A percentile compares a stretch with the other conserved stretches of the same genome.
phyloP scores from a whole-genome alignment of 2,113 vertebrate genomes.

The Hemiprocne comata region DNA sequence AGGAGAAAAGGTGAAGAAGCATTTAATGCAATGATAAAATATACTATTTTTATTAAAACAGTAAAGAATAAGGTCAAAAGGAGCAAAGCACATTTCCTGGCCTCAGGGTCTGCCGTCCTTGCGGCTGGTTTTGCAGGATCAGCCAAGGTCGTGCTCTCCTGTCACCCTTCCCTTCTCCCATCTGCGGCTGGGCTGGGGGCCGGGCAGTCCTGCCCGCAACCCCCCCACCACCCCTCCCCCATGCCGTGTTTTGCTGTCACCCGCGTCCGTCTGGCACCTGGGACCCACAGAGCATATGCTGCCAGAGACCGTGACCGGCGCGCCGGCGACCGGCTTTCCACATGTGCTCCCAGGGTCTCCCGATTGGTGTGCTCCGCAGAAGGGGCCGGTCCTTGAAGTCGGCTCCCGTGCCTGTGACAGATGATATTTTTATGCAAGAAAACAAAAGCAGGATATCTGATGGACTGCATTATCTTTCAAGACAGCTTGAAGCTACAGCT shows the following conservation, averaged over 20 bases:
- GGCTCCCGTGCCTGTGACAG: constrained; percentile 62
- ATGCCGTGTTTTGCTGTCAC: neutral
- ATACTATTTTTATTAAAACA: neutral
- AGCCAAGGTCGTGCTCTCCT: neutral
- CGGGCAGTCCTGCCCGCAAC: neutral
- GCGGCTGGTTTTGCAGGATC: neutral
- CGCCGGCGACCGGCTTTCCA: constrained; percentile 29
- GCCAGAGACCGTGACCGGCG: neutral
- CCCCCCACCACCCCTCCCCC: no score
- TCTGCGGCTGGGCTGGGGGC: neutral
- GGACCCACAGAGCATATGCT: neutral
- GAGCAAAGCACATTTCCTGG: neutral
- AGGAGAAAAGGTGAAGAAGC: neutral
- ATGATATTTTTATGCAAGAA: constrained; percentile 58
- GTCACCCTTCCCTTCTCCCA: accelerated
- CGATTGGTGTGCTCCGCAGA: constrained; percentile 54
- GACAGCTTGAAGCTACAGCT: constrained; percentile 57
- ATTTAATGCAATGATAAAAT: neutral
- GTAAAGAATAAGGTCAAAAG: neutral
- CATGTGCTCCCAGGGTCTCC: constrained; percentile 42
- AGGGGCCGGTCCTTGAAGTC: constrained; percentile 57
- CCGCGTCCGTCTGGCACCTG: neutral
- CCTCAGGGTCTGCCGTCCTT: neutral
- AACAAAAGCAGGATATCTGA: constrained; percentile 64
- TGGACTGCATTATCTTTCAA: constrained; percentile 54